Percentiles rank a stretch among this genome's conserved stretches.
Evolutionary conservation across 2,888 invertebrate species (phyloP).

Genomic region (Stenurella melanura): DNA sequence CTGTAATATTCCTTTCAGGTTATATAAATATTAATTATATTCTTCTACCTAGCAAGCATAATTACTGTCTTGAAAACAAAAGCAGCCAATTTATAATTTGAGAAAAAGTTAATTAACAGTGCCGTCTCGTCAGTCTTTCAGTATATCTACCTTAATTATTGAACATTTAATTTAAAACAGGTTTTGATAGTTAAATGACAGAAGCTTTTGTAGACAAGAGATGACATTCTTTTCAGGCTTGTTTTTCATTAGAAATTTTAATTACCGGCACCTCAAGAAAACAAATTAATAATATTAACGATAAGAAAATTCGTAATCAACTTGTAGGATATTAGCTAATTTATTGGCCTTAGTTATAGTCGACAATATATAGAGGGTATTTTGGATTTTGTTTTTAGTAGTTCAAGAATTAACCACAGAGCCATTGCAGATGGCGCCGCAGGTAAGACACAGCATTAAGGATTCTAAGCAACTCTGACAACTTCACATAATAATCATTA

Average conservation of each 20-base stretch:
- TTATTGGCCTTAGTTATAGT: too few species aligned
- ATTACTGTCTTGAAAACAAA: neutral
- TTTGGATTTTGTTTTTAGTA: too few species aligned
- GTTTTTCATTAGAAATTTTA: neutral
- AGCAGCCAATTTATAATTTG: neutral
- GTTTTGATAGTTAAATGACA: neutral
- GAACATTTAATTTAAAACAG: constrained; percentile 2
- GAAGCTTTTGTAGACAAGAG: neutral
- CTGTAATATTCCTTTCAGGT: too few species aligned
- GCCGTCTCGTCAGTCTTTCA: neutral
- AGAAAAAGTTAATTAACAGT: neutral
- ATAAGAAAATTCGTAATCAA: too few species aligned
- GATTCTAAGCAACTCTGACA: too few species aligned
- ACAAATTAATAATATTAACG: neutral
- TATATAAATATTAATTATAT: too few species aligned
- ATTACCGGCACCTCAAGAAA: neutral
- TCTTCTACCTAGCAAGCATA: neutral
- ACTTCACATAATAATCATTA: too few species aligned
- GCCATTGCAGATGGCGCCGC: too few species aligned
- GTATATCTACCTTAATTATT: neutral
- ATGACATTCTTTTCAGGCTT: neutral
- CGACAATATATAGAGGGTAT: too few species aligned
- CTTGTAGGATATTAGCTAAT: too few species aligned
- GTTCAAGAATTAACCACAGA: too few species aligned
- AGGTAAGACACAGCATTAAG: too few species aligned